Conservation (phyloP, 1,140 invertebrate species). For the Macrocentrus cingulum region DNA sequence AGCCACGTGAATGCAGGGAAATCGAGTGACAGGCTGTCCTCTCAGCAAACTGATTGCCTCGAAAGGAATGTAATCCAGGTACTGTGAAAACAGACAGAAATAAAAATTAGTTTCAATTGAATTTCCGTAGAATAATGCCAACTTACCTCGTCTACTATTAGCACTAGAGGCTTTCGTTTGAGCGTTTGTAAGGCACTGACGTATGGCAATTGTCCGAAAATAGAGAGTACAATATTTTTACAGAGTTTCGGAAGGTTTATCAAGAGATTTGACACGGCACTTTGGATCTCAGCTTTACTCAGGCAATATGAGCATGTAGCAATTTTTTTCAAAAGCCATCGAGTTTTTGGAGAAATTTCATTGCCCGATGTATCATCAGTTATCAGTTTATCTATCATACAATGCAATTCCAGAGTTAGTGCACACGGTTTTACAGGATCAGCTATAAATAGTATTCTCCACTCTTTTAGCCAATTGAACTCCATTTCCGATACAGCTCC, state of each 20-base stretch:
- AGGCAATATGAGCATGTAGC: slow-evolving; percentile 46
- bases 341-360: slow-evolving; percentile 36
- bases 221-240: slow-evolving; percentile 49
- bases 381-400: slow-evolving; percentile 58
- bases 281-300: slow-evolving; percentile 53
- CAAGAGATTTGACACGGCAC: slow-evolving; percentile 50
- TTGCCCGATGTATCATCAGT: slow-evolving; percentile 47
- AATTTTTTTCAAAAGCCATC: slow-evolving; percentile 60
- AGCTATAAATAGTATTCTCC: slow-evolving; percentile 64
- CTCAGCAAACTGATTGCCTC: slow-evolving; percentile 69
- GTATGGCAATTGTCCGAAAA: slow-evolving; percentile 47
- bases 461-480: slow-evolving; percentile 65
- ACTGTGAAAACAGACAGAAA: slow-evolving; percentile 58
- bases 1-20: slow-evolving; percentile 73
- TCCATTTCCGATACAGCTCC: slow-evolving; percentile 64
- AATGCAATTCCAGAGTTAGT: slow-evolving; percentile 39
- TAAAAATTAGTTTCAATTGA: slow-evolving; percentile 13
- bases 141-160: slow-evolving; percentile 69
- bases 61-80: slow-evolving; percentile 73
- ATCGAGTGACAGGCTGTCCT: slow-evolving; percentile 67
- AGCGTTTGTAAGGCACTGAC: slow-evolving; percentile 52
- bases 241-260: slow-evolving; percentile 54
- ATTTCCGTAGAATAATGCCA: slow-evolving; percentile 5
- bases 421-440: slow-evolving; percentile 53
- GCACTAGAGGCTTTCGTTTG: slow-evolving; percentile 63